phyloP scores from a whole-genome alignment of 2,888 invertebrate genomes.

The Apotomis capreana region DNA sequence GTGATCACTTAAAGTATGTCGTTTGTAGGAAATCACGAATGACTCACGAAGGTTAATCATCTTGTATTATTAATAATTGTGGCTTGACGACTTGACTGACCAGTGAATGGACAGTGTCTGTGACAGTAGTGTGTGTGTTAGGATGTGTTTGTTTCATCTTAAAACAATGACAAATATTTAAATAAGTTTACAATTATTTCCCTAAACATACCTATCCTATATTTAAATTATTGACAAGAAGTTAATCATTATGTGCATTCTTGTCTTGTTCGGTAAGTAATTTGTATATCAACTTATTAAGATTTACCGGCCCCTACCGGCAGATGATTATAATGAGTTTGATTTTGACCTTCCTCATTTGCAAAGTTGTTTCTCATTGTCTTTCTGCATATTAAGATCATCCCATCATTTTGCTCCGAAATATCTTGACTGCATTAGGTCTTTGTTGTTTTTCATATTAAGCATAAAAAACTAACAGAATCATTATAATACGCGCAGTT shows the following conservation, averaged over 20 bases:
- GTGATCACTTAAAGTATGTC: neutral
- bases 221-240: neutral
- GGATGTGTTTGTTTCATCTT: neutral
- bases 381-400: neutral
- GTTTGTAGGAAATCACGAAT: constrained; percentile 15
- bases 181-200: neutral
- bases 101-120: neutral
- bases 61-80: constrained; percentile 6
- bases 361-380: constrained; percentile 15
- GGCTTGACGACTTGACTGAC: neutral
- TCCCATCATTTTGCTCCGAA: neutral
- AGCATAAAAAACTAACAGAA: too few relatives aligned
- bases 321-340: constrained; percentile 25
- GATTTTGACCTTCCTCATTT: constrained; percentile 26
- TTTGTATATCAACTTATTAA: neutral
- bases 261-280: constrained; percentile 33
- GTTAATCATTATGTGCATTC: constrained; percentile 12
- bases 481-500: too few relatives aligned
- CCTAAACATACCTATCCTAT: constrained; percentile 2
- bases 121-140: neutral
- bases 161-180: neutral
- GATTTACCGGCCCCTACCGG: constrained; percentile 1
- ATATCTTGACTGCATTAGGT: neutral
- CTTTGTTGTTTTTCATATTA: neutral
- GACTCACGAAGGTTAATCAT: constrained; percentile 20